Conservation (phyloP, 2,888 invertebrate genomes). For the Nymphalis polychloros region DNA sequence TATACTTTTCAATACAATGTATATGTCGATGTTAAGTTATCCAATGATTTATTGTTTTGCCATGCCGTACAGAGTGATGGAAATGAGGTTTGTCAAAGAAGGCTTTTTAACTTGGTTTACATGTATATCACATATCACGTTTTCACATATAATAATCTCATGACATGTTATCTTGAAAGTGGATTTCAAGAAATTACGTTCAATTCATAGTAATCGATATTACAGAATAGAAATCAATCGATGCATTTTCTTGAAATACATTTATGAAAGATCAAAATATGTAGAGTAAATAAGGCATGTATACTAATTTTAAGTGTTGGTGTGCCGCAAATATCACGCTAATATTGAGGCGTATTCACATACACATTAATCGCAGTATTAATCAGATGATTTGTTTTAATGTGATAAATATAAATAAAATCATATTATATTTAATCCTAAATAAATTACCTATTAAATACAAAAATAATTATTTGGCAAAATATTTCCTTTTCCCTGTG, state of each 20-base stretch:
- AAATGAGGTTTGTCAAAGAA: conserved; percentile 75
- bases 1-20: conserved; percentile 37
- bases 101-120: conserved; percentile 47
- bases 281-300: conserved; percentile 55
- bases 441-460: too few relatives aligned
- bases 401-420: neutral
- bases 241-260: conserved; percentile 55
- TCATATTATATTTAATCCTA: too few relatives aligned
- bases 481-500: neutral
- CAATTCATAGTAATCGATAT: neutral
- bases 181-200: conserved; percentile 52
- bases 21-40: conserved; percentile 37
- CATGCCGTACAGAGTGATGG: conserved; percentile 80
- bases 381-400: neutral
- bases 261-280: conserved; percentile 40
- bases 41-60: conserved; percentile 70
- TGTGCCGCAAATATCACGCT: conserved; percentile 32
- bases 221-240: neutral
- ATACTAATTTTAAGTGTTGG: conserved; percentile 45
- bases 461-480: neutral
- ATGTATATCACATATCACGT: conserved; percentile 39
- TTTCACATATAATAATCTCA: conserved; percentile 32
- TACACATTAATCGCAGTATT: conserved; percentile 20
- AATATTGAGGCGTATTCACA: conserved; percentile 20
- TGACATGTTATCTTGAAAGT: conserved; percentile 38